Percentiles rank a stretch among this genome's conserved stretches.
Conservation (phyloP, 2,113 vertebrate species). For the Lethenteron reissneri region DNA sequence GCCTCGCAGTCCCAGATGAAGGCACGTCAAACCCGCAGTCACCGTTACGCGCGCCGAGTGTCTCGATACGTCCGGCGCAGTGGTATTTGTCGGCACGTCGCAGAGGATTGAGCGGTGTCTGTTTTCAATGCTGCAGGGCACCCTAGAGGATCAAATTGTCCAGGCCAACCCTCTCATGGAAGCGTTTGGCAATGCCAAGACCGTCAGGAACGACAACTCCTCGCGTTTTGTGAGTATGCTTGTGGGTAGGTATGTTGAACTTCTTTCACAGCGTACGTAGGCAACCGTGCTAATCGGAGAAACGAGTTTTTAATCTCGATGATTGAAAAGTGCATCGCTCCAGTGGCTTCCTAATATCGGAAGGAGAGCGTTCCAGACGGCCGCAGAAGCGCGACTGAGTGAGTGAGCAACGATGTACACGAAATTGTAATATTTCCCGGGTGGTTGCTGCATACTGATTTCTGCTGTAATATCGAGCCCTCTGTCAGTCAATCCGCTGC, state of each 20-base stretch:
- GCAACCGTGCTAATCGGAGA: not conserved
- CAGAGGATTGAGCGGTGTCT: not conserved
- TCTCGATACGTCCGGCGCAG: too few species aligned
- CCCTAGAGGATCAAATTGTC: conserved; percentile 11
- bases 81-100: not conserved
- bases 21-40: not conserved
- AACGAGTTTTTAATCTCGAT: not conserved
- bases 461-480: too few species aligned
- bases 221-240: conserved; percentile 9
- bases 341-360: not conserved
- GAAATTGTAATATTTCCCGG: not conserved
- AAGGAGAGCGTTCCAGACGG: not conserved
- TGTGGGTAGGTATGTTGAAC: not conserved
- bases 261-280: not conserved
- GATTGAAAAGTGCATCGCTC: not conserved
- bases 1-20: not conserved
- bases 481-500: too few species aligned
- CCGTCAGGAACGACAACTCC: conserved; percentile 10
- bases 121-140: conserved; percentile 7
- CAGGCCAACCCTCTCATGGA: conserved; percentile 10
- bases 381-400: not conserved
- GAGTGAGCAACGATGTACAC: not conserved
- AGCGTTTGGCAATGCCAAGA: conserved; percentile 11
- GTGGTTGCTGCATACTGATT: not conserved
- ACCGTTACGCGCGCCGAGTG: not conserved